These are phyloP conservation scores for Metopia argyrocephala DNA, from an alignment of 2,888 invertebrate species.

Conservation along the genomic window DNA sequence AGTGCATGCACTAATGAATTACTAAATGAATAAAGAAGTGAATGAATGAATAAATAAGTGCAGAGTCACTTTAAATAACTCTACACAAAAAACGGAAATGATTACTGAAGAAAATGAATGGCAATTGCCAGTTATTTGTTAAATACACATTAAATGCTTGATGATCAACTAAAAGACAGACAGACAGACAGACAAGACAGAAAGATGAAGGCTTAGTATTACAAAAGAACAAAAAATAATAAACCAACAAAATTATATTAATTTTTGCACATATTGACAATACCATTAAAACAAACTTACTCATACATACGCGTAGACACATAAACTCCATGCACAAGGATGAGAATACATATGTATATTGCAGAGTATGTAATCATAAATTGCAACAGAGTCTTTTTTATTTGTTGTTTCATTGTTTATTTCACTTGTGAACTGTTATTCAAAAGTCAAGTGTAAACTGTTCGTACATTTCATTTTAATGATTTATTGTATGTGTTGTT, in stretches of 20 bases:
- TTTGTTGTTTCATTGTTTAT: constrained; percentile 3
- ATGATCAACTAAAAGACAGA: constrained; percentile 58
- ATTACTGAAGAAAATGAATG: constrained; percentile 74
- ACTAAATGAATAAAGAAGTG: constrained; percentile 1
- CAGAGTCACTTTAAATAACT: constrained; percentile 45
- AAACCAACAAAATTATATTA: constrained; percentile 50
- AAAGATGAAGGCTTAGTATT: constrained; percentile 28
- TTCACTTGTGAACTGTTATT: too few relatives aligned
- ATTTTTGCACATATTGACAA: constrained; percentile 49
- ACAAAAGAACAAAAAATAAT: too few relatives aligned
- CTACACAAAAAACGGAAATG: constrained; percentile 72
- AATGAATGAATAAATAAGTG: constrained; percentile 25
- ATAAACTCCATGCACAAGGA: not conserved
- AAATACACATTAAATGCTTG: constrained; percentile 62
- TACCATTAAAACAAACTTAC: constrained; percentile 9
- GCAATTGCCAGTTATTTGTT: constrained; percentile 75
- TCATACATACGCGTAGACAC: not conserved
- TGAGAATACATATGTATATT: too few relatives aligned
- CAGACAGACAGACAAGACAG: not conserved
- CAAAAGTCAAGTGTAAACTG: constrained; percentile 50
- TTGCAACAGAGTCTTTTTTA: not conserved
- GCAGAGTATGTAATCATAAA: too few relatives aligned
- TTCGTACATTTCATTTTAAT: constrained; percentile 46
- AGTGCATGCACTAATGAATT: too few relatives aligned
- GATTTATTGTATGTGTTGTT: constrained; percentile 10